Base-by-base conservation (phyloP, 1,140 invertebrate species). In the Bombus impatiens region DNA sequence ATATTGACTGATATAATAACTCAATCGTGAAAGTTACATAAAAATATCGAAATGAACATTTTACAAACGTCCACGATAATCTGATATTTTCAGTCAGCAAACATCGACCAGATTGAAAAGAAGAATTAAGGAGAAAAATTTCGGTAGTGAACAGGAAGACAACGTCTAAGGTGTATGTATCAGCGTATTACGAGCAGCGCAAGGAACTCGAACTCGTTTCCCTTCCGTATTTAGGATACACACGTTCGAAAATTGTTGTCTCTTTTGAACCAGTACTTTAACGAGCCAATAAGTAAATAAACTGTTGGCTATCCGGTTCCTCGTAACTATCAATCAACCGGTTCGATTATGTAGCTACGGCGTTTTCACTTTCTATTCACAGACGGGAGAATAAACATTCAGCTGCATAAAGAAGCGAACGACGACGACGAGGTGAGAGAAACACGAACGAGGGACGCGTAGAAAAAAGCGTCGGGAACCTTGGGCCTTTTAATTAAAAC, bases 341-440 rank as follows among this genome's bases (percentile, higher is more conserved):
- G 83, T 85, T 85, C 78, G 83, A 85, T 85, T 85, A 85, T 85
- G 83, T 70, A 80, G 77, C 68, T 72, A 44, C 44, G 6, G 13
- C 83, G 68, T 85, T 85, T 85, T 85, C 83, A 85, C 83, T 85
- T 85, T 85, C 83, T 79, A 85, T 72, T 85, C 77, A 37, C 67
- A 13, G 47, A 25, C 57, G 68, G 22, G 32, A 71, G 68, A 74
- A 85, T 80, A 85, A 85, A 85, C 68, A 72, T 72, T 72, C 40
- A 40, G 12, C 47, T 28, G 72, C 74, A 15, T 42, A 59, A 72
- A 37, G 78, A 62, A 75, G 35, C 37, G 4, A 53, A n/a, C 37
- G 42, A 25, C 44, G 42, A 25, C 44, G 62, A 77, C 53, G 28
- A 57, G 65, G 28, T 32, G 82, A 47, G 78, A 80, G 83, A 84